Percentiles rank a stretch among this genome's conserved stretches.
Conservation (phyloP, 2,113 vertebrate genomes). For the Lontra canadensis region DNA sequence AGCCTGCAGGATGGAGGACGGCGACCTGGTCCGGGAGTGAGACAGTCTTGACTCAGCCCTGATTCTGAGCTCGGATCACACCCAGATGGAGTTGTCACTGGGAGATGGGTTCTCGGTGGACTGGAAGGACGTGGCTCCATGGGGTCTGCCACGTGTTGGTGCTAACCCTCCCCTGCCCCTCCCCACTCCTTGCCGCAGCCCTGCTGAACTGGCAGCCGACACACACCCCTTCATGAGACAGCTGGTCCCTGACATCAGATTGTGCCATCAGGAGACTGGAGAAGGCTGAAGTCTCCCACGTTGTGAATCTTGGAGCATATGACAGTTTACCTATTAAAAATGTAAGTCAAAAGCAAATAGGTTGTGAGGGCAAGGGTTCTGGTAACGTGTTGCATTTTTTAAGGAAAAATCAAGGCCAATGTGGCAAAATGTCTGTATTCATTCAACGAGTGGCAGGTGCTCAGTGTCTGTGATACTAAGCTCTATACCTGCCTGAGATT, state of each 20-base stretch:
- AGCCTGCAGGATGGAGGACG: background rate
- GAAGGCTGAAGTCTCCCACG: no score
- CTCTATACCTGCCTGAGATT: background rate
- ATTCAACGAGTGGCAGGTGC: background rate
- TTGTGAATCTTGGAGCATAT: background rate
- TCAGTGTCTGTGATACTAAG: background rate
- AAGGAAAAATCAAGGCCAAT: background rate
- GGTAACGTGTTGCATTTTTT: background rate
- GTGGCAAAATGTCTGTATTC: background rate
- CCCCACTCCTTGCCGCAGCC: no score
- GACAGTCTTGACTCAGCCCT: no score
- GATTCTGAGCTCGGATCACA: background rate
- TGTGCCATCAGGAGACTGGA: background rate
- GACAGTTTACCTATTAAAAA: background rate
- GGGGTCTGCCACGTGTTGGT: rapidly evolving
- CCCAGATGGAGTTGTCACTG: background rate
- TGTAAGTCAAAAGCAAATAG: background rate
- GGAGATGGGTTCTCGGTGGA: background rate
- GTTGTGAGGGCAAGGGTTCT: background rate
- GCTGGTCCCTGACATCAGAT: background rate
- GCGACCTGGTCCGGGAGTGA: background rate
- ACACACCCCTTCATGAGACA: background rate
- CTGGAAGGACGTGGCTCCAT: background rate
- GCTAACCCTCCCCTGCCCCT: background rate
- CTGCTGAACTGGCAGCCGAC: rapidly evolving